Evolutionary conservation across 1,140 invertebrate genomes (phyloP), one percentile per base, ranked within the genome.

Genomic region (Nomia melanderi): DNA sequence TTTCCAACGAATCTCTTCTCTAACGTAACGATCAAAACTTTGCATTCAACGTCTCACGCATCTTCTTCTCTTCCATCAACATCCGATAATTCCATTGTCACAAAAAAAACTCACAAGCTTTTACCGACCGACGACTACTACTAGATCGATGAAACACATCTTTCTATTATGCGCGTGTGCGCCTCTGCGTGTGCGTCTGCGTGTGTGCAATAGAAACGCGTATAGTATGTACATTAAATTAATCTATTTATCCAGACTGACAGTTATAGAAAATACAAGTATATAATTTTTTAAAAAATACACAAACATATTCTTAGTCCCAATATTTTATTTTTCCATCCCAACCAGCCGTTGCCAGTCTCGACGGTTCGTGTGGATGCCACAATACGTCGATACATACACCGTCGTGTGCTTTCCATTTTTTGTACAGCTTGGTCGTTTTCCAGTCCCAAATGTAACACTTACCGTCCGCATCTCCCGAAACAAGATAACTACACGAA

Each of bases 371-470:
- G 88, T 99, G 98, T 0, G 99, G 99, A 94, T 99, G 98, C 99
- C 99, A 99, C 29, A 99, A 92, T 0, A 96, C 95, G 20, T 95
- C 94, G 60, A 99, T 99, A 90, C 98, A 99, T 1, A 99, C 98
- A 81, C 97, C 97, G 83, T 99, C 98, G 90, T 99, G 99, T 0
- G 99, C 99, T 92, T 99, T 99, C 97, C 98, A 99, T 89, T 99
- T 99, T 89, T 97, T 98, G 90, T 98, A 99, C 59, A 99, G 93
- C 93, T 99, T 98, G 47, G 98, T 99, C 0, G 98, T 98, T 91
- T 99, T 99, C 98, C 98, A 99, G 90, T 99, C 98, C 99, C 99
- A 99, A 44, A 99, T 95, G 90, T 98, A 99, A 82, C 98, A 96
- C 92, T 99, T 99, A 1, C 99, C 99, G 93, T 99, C 99, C 6